These are phyloP conservation scores for Drosophila triauraria DNA, from an alignment of 1,140 invertebrate species.

Conservation along the genomic window DNA sequence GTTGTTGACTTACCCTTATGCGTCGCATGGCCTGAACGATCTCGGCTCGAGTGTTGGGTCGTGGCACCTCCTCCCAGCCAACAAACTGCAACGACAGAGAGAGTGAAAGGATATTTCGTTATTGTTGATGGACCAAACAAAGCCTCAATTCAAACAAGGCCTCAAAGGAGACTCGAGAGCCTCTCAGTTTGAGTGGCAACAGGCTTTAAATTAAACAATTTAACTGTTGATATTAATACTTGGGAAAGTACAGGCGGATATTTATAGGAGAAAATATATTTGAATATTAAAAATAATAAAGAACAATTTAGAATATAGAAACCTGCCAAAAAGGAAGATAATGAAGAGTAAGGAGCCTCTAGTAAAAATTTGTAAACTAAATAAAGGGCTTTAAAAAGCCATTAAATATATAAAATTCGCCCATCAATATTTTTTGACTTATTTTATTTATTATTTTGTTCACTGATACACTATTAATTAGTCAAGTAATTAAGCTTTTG, in stretches of 20 bases:
- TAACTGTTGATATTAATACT: not conserved
- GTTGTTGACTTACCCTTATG: constrained; percentile 93
- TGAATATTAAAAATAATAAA: not conserved
- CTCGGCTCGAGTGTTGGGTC: constrained; percentile 97
- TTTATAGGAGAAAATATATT: not conserved
- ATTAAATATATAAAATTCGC: too few species aligned
- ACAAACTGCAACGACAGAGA: constrained; percentile 93
- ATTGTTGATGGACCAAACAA: constrained; percentile 28
- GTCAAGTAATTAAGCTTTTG: not conserved
- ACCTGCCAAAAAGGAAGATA: not conserved
- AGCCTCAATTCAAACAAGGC: constrained; percentile 23
- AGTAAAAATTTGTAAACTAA: too few species aligned
- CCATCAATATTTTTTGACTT: too few species aligned
- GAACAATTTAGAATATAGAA: not conserved
- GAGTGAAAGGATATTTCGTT: constrained; percentile 19
- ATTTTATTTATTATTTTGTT: too few species aligned
- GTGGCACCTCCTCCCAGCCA: constrained; percentile 97
- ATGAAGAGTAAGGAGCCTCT: too few species aligned
- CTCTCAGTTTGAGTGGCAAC: constrained; percentile 13
- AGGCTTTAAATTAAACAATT: constrained; percentile 49
- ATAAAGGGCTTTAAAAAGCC: too few species aligned
- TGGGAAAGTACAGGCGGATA: not conserved
- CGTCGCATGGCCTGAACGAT: constrained; percentile 99
- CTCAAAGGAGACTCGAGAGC: constrained; percentile 23
- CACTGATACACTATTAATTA: too few species aligned